Percentiles rank a stretch among this genome's conserved stretches.
Evolutionary conservation across 2,888 invertebrate species (phyloP).

Genomic region (Artemia sinica): DNA sequence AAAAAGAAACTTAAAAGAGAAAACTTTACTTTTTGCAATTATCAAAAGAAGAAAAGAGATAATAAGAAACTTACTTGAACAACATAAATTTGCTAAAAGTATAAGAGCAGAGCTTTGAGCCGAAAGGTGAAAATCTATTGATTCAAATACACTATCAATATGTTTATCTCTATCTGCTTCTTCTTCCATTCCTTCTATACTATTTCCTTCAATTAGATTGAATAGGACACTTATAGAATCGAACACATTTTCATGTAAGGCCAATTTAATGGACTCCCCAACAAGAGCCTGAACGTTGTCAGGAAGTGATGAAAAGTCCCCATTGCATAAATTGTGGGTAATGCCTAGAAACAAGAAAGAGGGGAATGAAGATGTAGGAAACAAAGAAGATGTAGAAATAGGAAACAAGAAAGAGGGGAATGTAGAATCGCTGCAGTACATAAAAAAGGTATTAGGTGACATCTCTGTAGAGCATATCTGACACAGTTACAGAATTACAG

Average conservation of each 20-base stretch:
- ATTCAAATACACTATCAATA: not conserved
- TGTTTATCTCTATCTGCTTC: conserved; percentile 4
- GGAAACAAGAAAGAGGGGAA: too few relatives aligned
- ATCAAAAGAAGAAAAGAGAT: too few relatives aligned
- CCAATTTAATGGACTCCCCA: not conserved
- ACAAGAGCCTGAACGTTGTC: not conserved
- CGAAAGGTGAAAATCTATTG: not conserved
- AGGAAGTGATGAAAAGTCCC: conserved; percentile 1
- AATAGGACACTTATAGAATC: not conserved
- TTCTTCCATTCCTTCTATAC: not conserved
- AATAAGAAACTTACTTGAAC: not conserved
- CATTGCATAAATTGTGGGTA: not conserved
- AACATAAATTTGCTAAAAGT: not conserved
- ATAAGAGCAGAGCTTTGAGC: conserved; percentile 5
- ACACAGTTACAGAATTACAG: too few relatives aligned
- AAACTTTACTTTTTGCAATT: too few relatives aligned
- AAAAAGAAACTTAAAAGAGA: too few relatives aligned
- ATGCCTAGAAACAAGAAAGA: not conserved
- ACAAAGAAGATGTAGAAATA: too few relatives aligned
- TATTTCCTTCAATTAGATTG: not conserved
- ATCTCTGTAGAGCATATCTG: too few relatives aligned
- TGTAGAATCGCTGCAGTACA: too few relatives aligned
- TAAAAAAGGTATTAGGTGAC: too few relatives aligned
- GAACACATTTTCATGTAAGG: not conserved
- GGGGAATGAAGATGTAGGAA: too few relatives aligned